These are phyloP conservation scores for Daphoenositta chrysoptera DNA, from an alignment of 2,113 vertebrate species.

Conservation along the genomic window DNA sequence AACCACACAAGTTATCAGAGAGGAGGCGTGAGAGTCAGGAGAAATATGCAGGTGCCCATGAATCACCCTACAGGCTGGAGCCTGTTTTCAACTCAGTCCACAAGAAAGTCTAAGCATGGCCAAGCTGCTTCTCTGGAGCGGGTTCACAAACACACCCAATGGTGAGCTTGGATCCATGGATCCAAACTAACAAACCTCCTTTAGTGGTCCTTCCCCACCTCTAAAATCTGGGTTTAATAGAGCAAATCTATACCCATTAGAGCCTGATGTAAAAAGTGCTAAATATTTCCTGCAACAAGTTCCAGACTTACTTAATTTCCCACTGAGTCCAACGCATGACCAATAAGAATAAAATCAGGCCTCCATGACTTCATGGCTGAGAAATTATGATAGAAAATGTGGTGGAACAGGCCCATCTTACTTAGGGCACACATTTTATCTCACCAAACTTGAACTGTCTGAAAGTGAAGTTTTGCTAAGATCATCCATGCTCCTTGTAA, in stretches of 20 bases:
- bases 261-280: not conserved
- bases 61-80: not conserved
- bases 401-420: not conserved
- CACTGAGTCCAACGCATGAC: not conserved
- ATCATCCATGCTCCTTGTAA: not conserved
- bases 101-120: not conserved
- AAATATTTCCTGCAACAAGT: not conserved
- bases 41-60: not conserved
- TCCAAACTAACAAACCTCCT: not conserved
- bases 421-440: not conserved
- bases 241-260: not conserved
- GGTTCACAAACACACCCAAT: not conserved
- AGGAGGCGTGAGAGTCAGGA: not conserved
- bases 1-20: not conserved
- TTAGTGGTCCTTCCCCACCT: not conserved
- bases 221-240: not conserved
- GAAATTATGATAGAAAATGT: rapidly evolving
- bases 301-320: not conserved
- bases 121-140: not conserved
- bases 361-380: not conserved
- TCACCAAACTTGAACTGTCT: not conserved
- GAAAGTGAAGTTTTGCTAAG: not conserved
- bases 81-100: not conserved
- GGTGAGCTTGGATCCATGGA: not conserved
- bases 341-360: not conserved